phyloP scores from a whole-genome alignment of 1,140 invertebrate species.

The Planococcus citri region DNA sequence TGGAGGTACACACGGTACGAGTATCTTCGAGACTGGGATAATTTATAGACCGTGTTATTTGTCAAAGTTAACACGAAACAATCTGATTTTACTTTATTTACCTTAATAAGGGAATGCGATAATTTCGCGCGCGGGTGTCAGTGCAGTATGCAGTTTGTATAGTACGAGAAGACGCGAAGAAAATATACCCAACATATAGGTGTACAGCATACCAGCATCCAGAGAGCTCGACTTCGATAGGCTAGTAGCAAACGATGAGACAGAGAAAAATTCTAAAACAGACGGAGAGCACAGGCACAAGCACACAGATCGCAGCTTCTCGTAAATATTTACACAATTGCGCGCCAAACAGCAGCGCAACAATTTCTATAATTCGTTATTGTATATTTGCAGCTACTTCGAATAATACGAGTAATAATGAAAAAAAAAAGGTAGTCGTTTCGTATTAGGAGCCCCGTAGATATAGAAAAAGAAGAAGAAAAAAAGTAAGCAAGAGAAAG shows the following conservation, averaged over 20 bases:
- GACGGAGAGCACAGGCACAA: too few species aligned
- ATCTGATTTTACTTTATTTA: conserved; percentile 20
- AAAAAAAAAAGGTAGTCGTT: too few species aligned
- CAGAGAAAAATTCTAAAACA: too few species aligned
- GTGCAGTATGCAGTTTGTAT: not conserved
- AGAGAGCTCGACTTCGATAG: too few species aligned
- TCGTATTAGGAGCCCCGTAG: not conserved
- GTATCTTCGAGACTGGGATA: not conserved
- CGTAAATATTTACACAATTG: not conserved
- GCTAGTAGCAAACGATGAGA: too few species aligned
- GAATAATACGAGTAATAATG: too few species aligned
- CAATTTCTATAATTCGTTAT: too few species aligned
- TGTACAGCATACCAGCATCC: too few species aligned
- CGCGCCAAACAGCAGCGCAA: not conserved
- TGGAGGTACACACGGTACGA: not conserved
- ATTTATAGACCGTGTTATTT: conserved; percentile 20
- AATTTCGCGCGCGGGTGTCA: not conserved
- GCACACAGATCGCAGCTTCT: not conserved
- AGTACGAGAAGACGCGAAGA: not conserved
- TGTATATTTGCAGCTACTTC: too few species aligned
- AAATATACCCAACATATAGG: too few species aligned
- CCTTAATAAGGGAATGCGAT: conserved; percentile 17
- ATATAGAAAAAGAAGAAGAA: not conserved
- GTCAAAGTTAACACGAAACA: conserved; percentile 20
- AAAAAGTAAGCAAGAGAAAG: too few species aligned